Percentiles rank a stretch among this genome's conserved stretches.
Conservation (phyloP, 2,113 vertebrate species). For the Siniperca knerii region DNA sequence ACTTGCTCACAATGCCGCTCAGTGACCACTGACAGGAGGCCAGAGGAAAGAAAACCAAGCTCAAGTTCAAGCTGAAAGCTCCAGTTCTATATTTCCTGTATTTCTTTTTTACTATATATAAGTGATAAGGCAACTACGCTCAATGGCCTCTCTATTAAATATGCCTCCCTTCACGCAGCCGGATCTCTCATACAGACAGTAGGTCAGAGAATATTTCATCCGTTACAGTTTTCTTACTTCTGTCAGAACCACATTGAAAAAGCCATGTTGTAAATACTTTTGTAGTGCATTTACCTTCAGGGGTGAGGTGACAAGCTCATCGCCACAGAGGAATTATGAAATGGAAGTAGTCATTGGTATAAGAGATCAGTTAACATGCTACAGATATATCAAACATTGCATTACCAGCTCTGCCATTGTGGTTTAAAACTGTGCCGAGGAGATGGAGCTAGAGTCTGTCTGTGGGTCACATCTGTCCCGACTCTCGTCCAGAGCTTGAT, state of each 20-base stretch:
- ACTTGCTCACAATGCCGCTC: conserved; percentile 58
- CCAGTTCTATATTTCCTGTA: neutral
- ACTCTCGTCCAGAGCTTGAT: neutral
- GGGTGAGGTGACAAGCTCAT: neutral
- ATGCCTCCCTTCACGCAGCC: neutral
- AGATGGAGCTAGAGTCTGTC: neutral
- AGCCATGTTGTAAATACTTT: neutral
- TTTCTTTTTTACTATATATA: conserved; percentile 16
- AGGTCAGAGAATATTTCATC: neutral
- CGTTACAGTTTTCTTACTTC: no score
- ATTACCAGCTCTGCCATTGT: neutral
- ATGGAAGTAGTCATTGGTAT: neutral
- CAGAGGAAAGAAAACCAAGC: neutral
- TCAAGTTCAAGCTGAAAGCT: conserved; percentile 3
- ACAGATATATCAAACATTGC: neutral
- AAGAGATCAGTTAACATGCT: conserved; percentile 5
- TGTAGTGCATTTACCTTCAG: neutral
- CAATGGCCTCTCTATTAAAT: neutral
- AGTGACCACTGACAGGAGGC: conserved; percentile 46
- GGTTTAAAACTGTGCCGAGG: neutral
- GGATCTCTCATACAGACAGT: neutral
- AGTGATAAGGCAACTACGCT: neutral
- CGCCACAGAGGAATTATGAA: conserved; percentile 5
- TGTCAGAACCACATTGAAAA: neutral
- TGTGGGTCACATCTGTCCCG: neutral